Evolutionary conservation across 2,888 invertebrate genomes (phyloP), one percentile per base, ranked within the genome.

Genomic region (Nesidiocoris tenuis): DNA sequence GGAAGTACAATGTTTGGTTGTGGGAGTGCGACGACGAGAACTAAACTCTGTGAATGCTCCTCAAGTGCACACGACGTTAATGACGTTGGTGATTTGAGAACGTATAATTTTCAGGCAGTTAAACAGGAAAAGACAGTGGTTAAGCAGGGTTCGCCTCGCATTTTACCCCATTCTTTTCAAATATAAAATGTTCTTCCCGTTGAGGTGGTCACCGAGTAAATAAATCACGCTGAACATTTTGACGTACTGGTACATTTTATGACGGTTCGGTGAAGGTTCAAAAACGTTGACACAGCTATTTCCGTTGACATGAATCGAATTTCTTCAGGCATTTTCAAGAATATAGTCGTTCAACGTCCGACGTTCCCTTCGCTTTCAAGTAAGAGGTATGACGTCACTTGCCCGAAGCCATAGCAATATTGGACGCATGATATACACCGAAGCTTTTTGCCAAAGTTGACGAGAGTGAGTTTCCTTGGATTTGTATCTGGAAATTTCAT

Each of bases 71-170:
- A 39, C 39, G 59, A 70, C 70, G 70, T 70, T 70, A 70, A 70
- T 70, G 70, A 70, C 61, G 57, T 56, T 23, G 59, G 23, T 24
- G 70, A 18, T 57, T 24, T 24, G 70, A 70, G 57, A 39, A 59
- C 70, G 70, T 70, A 25, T 70, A 57, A 70, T 70, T 70, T 56
- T 25, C 19, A 17, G 57, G 59, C 61, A 18, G 70, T 70, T 57
- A 70, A 70, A 57, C 70, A 23, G 19, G 59, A 70, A 70, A 70
- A 59, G 70, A 23, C 59, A 57, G 70, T 70, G 57, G 56, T 70
- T 70, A 59, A 70, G 57, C 24, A 59, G 25, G 59, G 57, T 70
- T 70, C 23, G 59, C 70, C 70, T 70, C 24, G 61, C 70, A 59
- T 39, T 39, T 39, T 39, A 39, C 39, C 5, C 12, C 39, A 39